phyloP scores from a whole-genome alignment of 1,140 invertebrate species.

The Magallana gigas region DNA sequence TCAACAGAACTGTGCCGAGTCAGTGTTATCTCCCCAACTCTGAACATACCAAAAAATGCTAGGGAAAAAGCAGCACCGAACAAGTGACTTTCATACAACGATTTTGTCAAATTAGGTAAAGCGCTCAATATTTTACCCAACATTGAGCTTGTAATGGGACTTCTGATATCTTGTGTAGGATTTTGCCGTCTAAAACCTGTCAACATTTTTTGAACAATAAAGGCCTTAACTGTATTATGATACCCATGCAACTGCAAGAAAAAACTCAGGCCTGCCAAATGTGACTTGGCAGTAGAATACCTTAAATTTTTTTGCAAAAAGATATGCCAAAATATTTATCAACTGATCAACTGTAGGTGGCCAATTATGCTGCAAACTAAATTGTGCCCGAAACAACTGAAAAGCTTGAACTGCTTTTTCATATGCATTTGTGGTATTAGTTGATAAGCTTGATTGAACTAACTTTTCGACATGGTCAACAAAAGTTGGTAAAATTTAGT shows the following conservation, averaged over 20 bases:
- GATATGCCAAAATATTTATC: background rate
- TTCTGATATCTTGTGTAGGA: too few relatives aligned
- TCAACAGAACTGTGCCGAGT: too few relatives aligned
- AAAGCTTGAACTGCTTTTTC: background rate
- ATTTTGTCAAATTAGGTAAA: too few relatives aligned
- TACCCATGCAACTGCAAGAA: background rate
- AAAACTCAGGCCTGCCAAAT: background rate
- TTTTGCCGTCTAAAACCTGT: background rate
- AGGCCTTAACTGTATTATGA: background rate
- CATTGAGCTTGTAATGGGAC: too few relatives aligned
- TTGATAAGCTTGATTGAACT: background rate
- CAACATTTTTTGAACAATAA: slow-evolving; percentile 11
- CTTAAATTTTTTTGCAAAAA: too few relatives aligned
- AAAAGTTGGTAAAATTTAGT: slow-evolving; percentile 1
- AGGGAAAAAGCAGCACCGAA: too few relatives aligned
- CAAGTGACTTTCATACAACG: too few relatives aligned
- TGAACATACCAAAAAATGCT: too few relatives aligned
- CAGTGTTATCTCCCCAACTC: too few relatives aligned
- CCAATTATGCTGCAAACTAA: background rate
- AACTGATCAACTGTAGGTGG: slow-evolving; percentile 22
- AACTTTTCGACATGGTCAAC: background rate
- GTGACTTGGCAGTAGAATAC: background rate
- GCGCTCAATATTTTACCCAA: too few relatives aligned
- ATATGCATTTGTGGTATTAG: background rate
- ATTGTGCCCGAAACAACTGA: too few relatives aligned